Conservation (phyloP, 2,797 vertebrate genomes). For the Enteromius thamalakanensis region DNA sequence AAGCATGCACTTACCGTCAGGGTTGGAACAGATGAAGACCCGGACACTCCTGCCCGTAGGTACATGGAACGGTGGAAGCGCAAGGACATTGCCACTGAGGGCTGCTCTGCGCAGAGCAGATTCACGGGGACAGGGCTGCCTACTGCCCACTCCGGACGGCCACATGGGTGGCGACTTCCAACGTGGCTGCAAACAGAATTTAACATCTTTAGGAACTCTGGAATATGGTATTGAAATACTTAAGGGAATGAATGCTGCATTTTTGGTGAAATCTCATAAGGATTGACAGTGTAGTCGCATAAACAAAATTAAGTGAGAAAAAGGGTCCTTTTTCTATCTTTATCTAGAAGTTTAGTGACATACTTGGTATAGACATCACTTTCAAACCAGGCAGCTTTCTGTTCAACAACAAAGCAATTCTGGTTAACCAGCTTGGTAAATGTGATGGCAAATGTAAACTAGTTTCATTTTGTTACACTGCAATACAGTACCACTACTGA, state of each 20-base stretch:
- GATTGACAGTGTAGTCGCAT: not conserved
- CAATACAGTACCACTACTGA: not conserved
- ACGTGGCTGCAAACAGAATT: conserved; percentile 70
- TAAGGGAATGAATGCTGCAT: not conserved
- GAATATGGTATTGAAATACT: not conserved
- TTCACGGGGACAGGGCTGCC: conserved; percentile 88
- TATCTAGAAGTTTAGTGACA: too few species aligned
- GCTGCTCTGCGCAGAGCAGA: conserved; percentile 89
- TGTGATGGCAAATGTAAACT: not conserved
- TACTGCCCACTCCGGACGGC: conserved; percentile 86
- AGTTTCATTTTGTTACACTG: not conserved
- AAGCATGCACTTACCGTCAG: conserved; percentile 84
- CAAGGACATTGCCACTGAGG: conserved; percentile 86
- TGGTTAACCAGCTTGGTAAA: not conserved
- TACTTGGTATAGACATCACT: not conserved
- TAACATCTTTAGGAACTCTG: not conserved
- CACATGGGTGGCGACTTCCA: conserved; percentile 88
- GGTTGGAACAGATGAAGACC: conserved; percentile 94
- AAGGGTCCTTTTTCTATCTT: not conserved
- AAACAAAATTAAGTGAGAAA: not conserved
- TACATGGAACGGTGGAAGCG: conserved; percentile 87
- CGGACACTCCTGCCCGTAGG: conserved; percentile 91
- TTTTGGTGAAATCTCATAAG: not conserved
- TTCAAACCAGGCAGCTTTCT: not conserved
- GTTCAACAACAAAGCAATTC: not conserved